Base-by-base conservation (phyloP, 2,888 invertebrate species). In the Meteorus cinctellus region DNA sequence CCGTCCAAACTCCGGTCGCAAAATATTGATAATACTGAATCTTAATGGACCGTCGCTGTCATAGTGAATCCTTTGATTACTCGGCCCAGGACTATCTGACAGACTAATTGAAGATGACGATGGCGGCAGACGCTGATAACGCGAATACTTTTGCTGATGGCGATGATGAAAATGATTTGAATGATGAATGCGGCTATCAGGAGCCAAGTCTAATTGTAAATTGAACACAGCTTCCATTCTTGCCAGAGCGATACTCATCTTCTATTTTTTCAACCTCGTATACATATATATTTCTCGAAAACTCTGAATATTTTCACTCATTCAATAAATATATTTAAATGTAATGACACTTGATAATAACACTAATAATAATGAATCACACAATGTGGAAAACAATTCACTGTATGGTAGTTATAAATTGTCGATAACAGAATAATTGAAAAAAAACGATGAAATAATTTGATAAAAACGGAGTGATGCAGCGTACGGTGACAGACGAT, bases 11-110 rank as follows among this genome's bases (percentile, higher is more conserved):
- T 96, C 96, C 0, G 96, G 96, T 85, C 95, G 94, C 31, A 96
- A 90, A 78, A 96, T 96, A 89, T 96, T 96, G 84, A 95, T 95
- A 87, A 97, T 96, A 85, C 96, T 96, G 90, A 96, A 96, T 82
- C 95, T 94, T 41, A 96, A 88, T 1, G 86, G 77, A 0, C 81
- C 24, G 1, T 84, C 84, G 4, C 71, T 71, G 14, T 83, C 82
- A 3, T 81, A 77, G 5, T 80, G 74, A 1, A 65, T 74, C 24
- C 72, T 72, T 59, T 76, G 77, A 12, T 78, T 75, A 71, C 71
- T 71, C 10, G 62, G 69, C 16, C 48, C 19, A 34, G 71, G 65
- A 55, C 59, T 66, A n/a, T 10, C 69, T 29, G 78, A 59, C 31
- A 74, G 72, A n/a, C 3, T n/a, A n/a, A n/a, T n/a, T 48, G 41